These are phyloP conservation scores for Echeneis naucrates DNA, from an alignment of 2,797 vertebrate genomes.

Conservation along the genomic window DNA sequence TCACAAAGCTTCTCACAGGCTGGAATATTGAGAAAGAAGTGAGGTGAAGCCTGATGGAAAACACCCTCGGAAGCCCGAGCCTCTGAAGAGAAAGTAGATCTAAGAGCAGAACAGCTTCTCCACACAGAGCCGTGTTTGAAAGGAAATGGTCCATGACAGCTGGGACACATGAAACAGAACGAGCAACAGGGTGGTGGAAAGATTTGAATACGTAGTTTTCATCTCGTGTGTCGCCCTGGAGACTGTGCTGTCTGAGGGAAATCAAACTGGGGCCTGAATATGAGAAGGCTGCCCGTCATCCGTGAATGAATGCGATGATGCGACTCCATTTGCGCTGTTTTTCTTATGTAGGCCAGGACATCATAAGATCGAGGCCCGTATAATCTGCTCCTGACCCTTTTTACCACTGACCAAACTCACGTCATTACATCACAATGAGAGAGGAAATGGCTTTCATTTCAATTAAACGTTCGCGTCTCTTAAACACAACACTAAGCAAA, in stretches of 20 bases:
- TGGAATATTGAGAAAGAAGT: constrained; percentile 21
- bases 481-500: constrained; percentile 21
- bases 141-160: constrained; percentile 49
- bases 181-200: constrained; percentile 57
- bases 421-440: constrained; percentile 9
- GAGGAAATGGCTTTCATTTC: background rate
- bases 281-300: constrained; percentile 63
- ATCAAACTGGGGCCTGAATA: constrained; percentile 54
- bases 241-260: constrained; percentile 20
- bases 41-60: constrained; percentile 61
- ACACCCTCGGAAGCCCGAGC: constrained; percentile 55
- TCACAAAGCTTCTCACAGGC: constrained; percentile 2
- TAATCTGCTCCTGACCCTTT: constrained; percentile 37
- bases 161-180: constrained; percentile 37
- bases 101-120: constrained; percentile 53
- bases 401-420: background rate
- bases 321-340: constrained; percentile 35
- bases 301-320: constrained; percentile 57
- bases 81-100: constrained; percentile 69
- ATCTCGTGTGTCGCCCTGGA: constrained; percentile 47
- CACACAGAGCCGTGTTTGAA: constrained; percentile 33
- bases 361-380: constrained; percentile 27
- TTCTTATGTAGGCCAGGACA: constrained; percentile 26
- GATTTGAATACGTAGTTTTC: background rate
- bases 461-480: constrained; percentile 4